Evolutionary conservation across 2,797 vertebrate genomes (phyloP).

Genomic region (Macropodus opercularis): DNA sequence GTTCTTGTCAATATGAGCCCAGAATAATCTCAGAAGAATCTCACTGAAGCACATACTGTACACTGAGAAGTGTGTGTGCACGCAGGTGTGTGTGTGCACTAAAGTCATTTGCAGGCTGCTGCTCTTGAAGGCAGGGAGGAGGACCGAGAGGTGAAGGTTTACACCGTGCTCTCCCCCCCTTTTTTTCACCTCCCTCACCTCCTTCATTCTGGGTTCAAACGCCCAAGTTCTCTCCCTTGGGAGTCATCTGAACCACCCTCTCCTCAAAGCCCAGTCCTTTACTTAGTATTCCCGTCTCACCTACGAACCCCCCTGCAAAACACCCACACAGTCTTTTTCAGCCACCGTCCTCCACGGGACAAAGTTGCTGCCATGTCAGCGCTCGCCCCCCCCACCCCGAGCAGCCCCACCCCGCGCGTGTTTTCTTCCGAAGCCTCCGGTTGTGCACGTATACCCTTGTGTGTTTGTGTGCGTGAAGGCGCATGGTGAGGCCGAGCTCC

Average conservation of each 20-base stretch:
- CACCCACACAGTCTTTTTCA: constrained; percentile 13
- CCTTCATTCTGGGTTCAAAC: constrained; percentile 22
- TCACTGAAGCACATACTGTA: neutral
- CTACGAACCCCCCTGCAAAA: constrained; percentile 9
- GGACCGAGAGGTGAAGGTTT: constrained; percentile 41
- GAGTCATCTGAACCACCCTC: constrained; percentile 3
- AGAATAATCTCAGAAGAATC: constrained; percentile 12
- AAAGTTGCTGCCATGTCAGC: constrained; percentile 37
- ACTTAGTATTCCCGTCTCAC: constrained; percentile 28
- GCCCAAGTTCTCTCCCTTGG: constrained; percentile 4
- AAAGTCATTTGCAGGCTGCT: constrained; percentile 23
- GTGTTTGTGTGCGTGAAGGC: constrained; percentile 13
- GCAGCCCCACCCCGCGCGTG: constrained; percentile 51
- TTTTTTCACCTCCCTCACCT: constrained; percentile 22
- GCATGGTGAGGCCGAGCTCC: constrained; percentile 22
- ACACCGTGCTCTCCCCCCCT: constrained; percentile 37
- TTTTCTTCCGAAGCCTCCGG: constrained; percentile 23
- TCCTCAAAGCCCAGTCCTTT: constrained; percentile 31
- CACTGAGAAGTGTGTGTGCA: neutral
- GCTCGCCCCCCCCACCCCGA: constrained; percentile 5
- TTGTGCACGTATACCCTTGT: constrained; percentile 8
- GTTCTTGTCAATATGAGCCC: constrained; percentile 5
- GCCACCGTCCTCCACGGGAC: neutral
- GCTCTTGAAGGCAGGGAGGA: constrained; percentile 43
- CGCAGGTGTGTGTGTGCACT: constrained; percentile 1